phyloP scores from a whole-genome alignment of 1,140 invertebrate species.

The Drosophila saltans region DNA sequence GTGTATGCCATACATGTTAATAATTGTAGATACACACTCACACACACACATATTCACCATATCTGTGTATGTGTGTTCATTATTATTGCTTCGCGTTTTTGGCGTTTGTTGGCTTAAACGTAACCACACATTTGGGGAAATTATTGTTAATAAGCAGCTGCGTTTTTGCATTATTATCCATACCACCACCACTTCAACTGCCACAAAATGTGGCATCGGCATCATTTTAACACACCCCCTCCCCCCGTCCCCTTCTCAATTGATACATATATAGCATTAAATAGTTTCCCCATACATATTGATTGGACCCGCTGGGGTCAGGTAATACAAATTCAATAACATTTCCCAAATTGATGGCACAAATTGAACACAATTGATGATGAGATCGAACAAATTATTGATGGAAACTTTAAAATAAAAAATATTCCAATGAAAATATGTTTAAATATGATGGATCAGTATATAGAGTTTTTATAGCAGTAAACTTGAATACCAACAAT shows the following conservation, averaged over 20 bases:
- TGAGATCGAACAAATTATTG: background rate
- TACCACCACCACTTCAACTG: constrained; percentile 22
- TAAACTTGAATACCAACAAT: no score
- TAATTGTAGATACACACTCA: constrained; percentile 50
- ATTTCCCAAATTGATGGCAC: constrained; percentile 8
- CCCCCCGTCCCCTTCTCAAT: background rate
- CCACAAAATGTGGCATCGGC: constrained; percentile 26
- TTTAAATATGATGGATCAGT: no score
- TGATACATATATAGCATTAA: background rate
- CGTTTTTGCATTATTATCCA: constrained; percentile 44
- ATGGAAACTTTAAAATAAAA: background rate
- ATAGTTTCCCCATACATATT: constrained; percentile 10
- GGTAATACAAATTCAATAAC: constrained; percentile 12
- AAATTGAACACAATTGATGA: background rate
- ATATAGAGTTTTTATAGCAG: no score
- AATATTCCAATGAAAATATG: no score
- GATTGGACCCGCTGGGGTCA: constrained; percentile 7
- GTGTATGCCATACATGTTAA: constrained; percentile 13
- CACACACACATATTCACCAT: constrained; percentile 23
- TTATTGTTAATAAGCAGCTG: constrained; percentile 79
- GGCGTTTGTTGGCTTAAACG: constrained; percentile 72
- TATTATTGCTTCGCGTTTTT: constrained; percentile 69
- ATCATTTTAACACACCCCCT: background rate
- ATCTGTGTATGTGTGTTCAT: constrained; percentile 29
- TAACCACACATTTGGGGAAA: constrained; percentile 77